These are phyloP conservation scores for Crenuchus spilurus DNA, from an alignment of 2,797 vertebrate genomes.

Conservation along the genomic window DNA sequence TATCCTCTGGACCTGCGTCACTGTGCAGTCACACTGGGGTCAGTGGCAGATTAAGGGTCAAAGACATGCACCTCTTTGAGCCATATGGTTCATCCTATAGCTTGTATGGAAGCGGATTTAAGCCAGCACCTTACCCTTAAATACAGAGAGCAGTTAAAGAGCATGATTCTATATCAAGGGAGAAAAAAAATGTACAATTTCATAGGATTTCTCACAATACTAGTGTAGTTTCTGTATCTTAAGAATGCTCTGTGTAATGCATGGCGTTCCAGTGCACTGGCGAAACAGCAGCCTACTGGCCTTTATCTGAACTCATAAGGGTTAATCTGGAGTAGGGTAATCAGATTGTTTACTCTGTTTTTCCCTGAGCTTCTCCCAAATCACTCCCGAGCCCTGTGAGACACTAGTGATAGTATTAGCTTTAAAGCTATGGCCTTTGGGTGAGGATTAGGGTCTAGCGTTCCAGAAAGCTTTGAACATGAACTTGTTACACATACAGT, in stretches of 20 bases:
- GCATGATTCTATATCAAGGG: not conserved
- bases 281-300: not conserved
- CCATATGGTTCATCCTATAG: conserved; percentile 74
- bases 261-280: not conserved
- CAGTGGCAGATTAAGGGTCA: conserved; percentile 75
- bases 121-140: conserved; percentile 69
- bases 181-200: not conserved
- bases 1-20: conserved; percentile 60
- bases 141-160: conserved; percentile 59
- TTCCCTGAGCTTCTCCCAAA: conserved; percentile 27
- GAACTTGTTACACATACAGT: conserved; percentile 23
- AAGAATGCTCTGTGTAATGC: not conserved
- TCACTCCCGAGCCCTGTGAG: conserved; percentile 21
- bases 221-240: not conserved
- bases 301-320: conserved; percentile 25
- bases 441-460: conserved; percentile 44
- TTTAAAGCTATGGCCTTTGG: conserved; percentile 26
- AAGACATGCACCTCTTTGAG: conserved; percentile 75
- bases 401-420: conserved; percentile 36
- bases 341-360: conserved; percentile 54
- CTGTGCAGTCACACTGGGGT: conserved; percentile 68
- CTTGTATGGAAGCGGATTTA: conserved; percentile 68
- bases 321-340: conserved; percentile 47
- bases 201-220: not conserved
- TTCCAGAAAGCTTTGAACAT: not conserved